phyloP scores from a whole-genome alignment of 1,140 invertebrate genomes.

The Gonatopus flavifemur region DNA sequence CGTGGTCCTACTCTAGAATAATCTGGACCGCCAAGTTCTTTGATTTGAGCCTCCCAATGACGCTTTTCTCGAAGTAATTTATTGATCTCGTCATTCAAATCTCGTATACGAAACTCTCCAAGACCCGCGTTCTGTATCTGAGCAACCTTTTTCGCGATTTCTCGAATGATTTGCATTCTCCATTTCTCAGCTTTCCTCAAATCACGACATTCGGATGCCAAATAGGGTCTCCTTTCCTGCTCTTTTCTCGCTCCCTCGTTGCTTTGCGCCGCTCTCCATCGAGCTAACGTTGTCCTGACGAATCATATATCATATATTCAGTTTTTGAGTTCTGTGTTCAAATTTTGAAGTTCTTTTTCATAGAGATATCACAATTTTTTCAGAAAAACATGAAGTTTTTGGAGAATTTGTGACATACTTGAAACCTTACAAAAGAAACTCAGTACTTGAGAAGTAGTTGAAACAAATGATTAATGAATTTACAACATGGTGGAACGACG shows the following conservation, averaged over 20 bases:
- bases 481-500: too few species aligned
- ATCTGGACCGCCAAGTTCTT: constrained; percentile 92
- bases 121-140: constrained; percentile 99
- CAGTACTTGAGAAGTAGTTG: too few species aligned
- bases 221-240: constrained; percentile 84
- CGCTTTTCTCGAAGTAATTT: constrained; percentile 92
- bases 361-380: background rate
- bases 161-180: constrained; percentile 93
- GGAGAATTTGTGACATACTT: constrained; percentile 2
- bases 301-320: too few species aligned
- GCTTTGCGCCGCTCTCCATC: constrained; percentile 92
- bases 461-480: too few species aligned
- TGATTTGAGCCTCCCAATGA: constrained; percentile 97
- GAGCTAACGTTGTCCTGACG: constrained; percentile 88
- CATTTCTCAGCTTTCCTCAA: constrained; percentile 91
- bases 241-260: constrained; percentile 75
- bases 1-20: constrained; percentile 89
- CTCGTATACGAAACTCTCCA: constrained; percentile 96
- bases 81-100: constrained; percentile 99
- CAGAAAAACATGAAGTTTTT: constrained; percentile 7
- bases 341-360: background rate
- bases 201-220: constrained; percentile 92
- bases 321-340: too few species aligned
- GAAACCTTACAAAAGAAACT: too few species aligned
- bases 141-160: constrained; percentile 98